Percentiles rank a stretch among this genome's conserved stretches.
Conservation (phyloP, 2,113 vertebrate species). For the Nyctibius bracteatus region DNA sequence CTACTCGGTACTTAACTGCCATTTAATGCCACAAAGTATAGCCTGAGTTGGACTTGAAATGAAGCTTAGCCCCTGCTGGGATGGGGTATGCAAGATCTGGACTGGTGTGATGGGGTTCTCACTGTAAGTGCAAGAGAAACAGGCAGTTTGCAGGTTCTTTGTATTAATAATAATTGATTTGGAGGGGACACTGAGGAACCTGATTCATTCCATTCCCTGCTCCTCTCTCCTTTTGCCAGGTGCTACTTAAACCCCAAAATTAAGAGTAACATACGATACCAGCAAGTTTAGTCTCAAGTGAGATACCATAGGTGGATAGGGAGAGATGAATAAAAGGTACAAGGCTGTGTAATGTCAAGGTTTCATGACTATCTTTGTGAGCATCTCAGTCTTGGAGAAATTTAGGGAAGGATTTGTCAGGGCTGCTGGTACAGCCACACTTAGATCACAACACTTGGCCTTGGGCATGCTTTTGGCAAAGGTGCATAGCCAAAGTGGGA, state of each 20-base stretch:
- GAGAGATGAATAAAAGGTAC: not conserved
- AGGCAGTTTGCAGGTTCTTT: not conserved
- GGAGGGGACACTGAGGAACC: not conserved
- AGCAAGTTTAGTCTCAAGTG: not conserved
- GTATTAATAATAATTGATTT: not conserved
- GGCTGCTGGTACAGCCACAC: not conserved
- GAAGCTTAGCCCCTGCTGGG: not conserved
- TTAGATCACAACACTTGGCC: not conserved
- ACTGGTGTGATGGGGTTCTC: not conserved
- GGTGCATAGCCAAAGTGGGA: not conserved
- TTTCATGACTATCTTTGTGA: not conserved
- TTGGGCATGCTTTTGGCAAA: not conserved
- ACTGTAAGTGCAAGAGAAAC: not conserved
- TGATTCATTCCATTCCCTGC: not conserved
- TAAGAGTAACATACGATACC: not conserved
- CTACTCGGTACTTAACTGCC: slow-evolving; percentile 3
- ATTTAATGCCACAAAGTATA: slow-evolving; percentile 45
- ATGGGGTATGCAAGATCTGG: not conserved
- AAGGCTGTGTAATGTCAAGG: not conserved
- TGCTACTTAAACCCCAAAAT: not conserved
- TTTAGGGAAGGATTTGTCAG: not conserved
- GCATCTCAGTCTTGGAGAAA: not conserved
- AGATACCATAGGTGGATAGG: not conserved
- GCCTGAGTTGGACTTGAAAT: not conserved
- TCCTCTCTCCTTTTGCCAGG: not conserved